Evolutionary conservation across 2,888 invertebrate genomes (phyloP).

Genomic region (Neoscelio sp.): DNA sequence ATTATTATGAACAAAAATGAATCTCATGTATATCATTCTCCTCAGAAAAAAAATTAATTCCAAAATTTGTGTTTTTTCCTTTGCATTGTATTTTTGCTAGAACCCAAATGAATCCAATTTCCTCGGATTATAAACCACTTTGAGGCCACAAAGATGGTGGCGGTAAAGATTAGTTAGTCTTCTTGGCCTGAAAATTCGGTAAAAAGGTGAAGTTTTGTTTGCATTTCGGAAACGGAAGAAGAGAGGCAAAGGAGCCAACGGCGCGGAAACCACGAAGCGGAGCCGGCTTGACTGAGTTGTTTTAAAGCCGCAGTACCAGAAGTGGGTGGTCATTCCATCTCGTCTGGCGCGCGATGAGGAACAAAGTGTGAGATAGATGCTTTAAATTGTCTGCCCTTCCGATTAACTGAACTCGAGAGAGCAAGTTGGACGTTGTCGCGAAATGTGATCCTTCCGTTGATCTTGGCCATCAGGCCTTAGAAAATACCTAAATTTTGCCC

Average conservation of each 20-base stretch:
- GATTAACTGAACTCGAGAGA: constrained; percentile 63
- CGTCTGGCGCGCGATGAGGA: constrained; percentile 41
- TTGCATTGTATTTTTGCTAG: neutral
- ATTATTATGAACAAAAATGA: no score
- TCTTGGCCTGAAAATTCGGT: constrained; percentile 14
- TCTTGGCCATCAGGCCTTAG: no score
- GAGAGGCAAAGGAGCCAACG: constrained; percentile 26
- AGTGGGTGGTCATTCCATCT: constrained; percentile 36
- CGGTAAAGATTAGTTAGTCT: constrained; percentile 17
- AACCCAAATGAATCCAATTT: constrained; percentile 19
- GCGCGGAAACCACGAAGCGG: constrained; percentile 35
- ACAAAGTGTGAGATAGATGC: constrained; percentile 37
- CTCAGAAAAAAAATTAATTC: no score
- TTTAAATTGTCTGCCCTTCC: constrained; percentile 67
- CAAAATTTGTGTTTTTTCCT: no score
- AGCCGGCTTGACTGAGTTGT: constrained; percentile 51
- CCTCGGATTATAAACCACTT: constrained; percentile 18
- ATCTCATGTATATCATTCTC: no score
- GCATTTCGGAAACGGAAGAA: constrained; percentile 20
- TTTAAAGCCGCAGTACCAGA: constrained; percentile 55
- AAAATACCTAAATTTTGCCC: constrained; percentile 4
- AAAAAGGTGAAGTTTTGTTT: constrained; percentile 28
- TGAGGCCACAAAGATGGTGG: constrained; percentile 5
- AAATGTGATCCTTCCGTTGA: constrained; percentile 17
- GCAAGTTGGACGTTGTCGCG: constrained; percentile 41